phyloP scores from a whole-genome alignment of 2,888 invertebrate species.

The Prenolepis imparis region DNA sequence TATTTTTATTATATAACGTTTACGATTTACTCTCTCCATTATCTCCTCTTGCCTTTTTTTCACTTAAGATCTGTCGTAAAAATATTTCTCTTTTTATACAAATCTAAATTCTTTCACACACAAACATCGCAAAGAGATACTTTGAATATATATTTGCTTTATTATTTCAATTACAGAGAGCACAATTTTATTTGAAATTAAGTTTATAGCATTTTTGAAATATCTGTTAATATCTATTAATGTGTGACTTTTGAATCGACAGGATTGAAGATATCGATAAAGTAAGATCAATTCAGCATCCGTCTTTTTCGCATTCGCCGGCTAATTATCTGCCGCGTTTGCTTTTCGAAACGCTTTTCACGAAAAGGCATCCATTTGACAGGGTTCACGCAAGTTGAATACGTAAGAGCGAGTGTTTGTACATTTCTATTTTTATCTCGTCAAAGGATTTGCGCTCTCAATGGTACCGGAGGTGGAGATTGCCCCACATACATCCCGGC shows the following conservation, averaged over 20 bases:
- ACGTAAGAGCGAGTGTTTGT: constrained; percentile 55
- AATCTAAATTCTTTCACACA: neutral
- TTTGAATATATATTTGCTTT: neutral
- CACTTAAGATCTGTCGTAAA: neutral
- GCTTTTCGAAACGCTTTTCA: constrained; percentile 61
- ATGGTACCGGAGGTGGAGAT: constrained; percentile 70
- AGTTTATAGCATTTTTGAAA: neutral
- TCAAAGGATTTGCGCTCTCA: constrained; percentile 79
- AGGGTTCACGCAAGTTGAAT: constrained; percentile 64
- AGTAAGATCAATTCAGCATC: constrained; percentile 13
- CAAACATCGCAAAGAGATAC: neutral
- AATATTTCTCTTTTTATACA: neutral
- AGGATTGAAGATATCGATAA: neutral
- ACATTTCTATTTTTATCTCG: constrained; percentile 81
- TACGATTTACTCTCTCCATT: constrained; percentile 53
- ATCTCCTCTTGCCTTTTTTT: constrained; percentile 12
- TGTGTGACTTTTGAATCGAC: neutral
- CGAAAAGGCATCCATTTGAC: constrained; percentile 28
- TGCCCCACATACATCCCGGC: constrained; percentile 75
- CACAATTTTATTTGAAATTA: neutral
- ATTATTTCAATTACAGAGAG: neutral
- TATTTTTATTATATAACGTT: constrained; percentile 79
- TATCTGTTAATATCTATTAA: neutral
- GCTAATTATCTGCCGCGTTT: constrained; percentile 77
- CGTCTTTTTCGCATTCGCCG: neutral